Percentiles rank a stretch among this genome's conserved stretches.
phyloP scores from a whole-genome alignment of 2,888 invertebrate species.

The Invenusta paracnida region DNA sequence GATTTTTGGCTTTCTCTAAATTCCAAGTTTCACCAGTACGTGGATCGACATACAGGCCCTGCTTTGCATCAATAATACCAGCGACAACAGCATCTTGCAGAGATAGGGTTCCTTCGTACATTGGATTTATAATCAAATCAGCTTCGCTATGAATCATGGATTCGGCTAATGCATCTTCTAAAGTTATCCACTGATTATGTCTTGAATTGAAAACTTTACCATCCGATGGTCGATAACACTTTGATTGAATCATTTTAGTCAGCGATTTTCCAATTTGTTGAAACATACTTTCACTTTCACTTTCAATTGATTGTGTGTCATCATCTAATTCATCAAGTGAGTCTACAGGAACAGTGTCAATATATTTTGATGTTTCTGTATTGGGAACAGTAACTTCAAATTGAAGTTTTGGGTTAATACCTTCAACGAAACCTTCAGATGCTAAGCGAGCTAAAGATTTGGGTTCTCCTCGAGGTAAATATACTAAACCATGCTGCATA shows the following conservation, averaged over 20 bases:
- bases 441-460: not conserved
- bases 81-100: not conserved
- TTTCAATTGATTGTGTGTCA: not conserved
- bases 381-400: not conserved
- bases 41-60: slow-evolving; percentile 3
- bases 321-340: not conserved
- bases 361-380: not conserved
- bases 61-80: slow-evolving; percentile 6
- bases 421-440: not conserved
- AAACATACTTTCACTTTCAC: not conserved
- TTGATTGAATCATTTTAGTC: not conserved
- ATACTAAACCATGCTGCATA: not conserved
- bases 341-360: not conserved
- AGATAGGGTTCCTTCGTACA: not conserved
- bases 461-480: not conserved
- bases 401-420: not conserved
- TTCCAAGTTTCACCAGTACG: not conserved
- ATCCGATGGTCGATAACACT: not conserved
- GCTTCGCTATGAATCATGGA: not conserved
- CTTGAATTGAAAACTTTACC: slow-evolving; percentile 16
- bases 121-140: slow-evolving; percentile 22
- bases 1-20: slow-evolving; percentile 8
- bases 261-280: not conserved
- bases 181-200: not conserved
- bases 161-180: not conserved